Evolutionary conservation across 35 echinoderm and acorn worm genomes (phyloP).

Genomic region (Apostichopus californicus): DNA sequence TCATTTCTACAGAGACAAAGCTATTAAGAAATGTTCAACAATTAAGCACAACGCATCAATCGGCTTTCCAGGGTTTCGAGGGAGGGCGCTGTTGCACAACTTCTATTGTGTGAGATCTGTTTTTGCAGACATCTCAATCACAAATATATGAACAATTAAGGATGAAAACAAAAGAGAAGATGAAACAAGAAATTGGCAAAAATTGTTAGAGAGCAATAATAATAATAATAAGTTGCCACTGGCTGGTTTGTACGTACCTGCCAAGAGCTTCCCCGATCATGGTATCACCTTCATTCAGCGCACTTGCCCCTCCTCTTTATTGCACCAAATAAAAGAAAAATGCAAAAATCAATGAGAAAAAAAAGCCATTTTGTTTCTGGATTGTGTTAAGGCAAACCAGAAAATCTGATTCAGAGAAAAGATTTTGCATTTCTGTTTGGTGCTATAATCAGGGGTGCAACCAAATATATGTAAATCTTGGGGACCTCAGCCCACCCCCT

Average conservation of each 20-base stretch:
- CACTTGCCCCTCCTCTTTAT: not conserved
- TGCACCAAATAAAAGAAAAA: not conserved
- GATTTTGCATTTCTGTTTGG: not conserved
- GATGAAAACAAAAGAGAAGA: too few species aligned
- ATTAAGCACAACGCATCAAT: too few species aligned
- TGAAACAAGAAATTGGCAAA: not conserved
- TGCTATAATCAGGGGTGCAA: not conserved
- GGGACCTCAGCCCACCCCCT: not conserved
- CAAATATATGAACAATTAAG: too few species aligned
- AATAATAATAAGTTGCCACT: too few species aligned
- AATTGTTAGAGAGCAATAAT: not conserved
- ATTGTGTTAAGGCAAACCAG: not conserved
- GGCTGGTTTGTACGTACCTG: constrained; percentile 23
- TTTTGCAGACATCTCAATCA: too few species aligned
- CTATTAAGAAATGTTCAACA: too few species aligned
- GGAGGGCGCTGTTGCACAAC: too few species aligned
- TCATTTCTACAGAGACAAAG: too few species aligned
- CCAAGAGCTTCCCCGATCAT: constrained; percentile 51
- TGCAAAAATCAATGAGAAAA: not conserved
- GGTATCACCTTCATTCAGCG: constrained; percentile 6
- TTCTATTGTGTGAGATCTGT: too few species aligned
- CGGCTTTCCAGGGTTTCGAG: too few species aligned
- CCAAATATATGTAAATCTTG: not conserved
- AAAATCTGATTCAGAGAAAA: not conserved
- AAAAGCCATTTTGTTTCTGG: not conserved